These are phyloP conservation scores for Hoplostethus mediterraneus DNA, from an alignment of 2,797 vertebrate genomes.

Conservation along the genomic window DNA sequence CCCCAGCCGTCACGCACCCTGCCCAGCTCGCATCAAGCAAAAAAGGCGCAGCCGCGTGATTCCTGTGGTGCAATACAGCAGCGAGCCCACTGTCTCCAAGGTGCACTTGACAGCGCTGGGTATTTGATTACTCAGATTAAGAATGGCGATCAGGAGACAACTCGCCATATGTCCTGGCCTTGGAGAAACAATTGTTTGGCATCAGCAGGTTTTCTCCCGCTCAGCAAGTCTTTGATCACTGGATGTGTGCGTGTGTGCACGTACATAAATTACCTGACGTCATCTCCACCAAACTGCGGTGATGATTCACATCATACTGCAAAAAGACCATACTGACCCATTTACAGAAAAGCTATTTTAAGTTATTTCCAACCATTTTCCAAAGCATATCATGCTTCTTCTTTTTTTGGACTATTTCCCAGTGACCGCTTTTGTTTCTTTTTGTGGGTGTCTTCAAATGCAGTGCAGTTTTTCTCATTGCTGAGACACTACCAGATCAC, in stretches of 20 bases:
- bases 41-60: neutral
- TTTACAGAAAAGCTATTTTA: neutral
- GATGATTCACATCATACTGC: slow-evolving; percentile 3
- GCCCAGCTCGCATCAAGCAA: neutral
- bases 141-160: slow-evolving; percentile 44
- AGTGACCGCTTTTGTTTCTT: neutral
- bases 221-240: slow-evolving; percentile 27
- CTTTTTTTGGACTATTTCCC: neutral
- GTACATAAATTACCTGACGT: neutral
- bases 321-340: neutral
- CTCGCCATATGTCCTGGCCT: slow-evolving; percentile 27
- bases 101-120: slow-evolving; percentile 10
- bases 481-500: neutral
- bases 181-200: slow-evolving; percentile 15
- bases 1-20: neutral
- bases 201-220: slow-evolving; percentile 35
- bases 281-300: neutral
- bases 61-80: neutral
- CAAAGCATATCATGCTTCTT: neutral
- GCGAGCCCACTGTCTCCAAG: slow-evolving; percentile 3
- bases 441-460: neutral
- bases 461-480: neutral
- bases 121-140: slow-evolving; percentile 46
- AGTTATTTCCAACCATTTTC: neutral
- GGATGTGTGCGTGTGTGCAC: neutral